Evolutionary conservation across 35 echinoderm and acorn worm species (phyloP).

Genomic region (Nesometra sesokonis): DNA sequence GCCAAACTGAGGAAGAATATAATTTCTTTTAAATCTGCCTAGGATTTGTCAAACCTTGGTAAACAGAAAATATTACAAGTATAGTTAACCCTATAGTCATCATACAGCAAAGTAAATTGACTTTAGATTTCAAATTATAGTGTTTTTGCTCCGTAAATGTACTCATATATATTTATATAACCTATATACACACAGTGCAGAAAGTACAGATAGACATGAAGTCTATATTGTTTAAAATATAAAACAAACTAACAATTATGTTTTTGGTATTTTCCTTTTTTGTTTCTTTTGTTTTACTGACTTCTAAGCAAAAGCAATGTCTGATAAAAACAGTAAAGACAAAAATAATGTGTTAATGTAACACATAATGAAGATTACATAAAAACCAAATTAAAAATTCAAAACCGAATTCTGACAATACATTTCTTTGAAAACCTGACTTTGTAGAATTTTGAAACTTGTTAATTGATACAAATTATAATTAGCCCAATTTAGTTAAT

Average conservation of each 20-base stretch:
- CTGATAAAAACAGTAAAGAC: not conserved
- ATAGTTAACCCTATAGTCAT: too few species aligned
- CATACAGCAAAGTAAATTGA: not conserved
- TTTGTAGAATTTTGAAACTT: too few species aligned
- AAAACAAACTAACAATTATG: not conserved
- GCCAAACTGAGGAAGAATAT: too few species aligned
- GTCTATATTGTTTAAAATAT: not conserved
- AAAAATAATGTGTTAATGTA: not conserved
- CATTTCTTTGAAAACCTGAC: too few species aligned
- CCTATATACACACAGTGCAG: not conserved
- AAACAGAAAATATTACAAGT: too few species aligned
- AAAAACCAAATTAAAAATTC: not conserved
- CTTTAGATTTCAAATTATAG: not conserved
- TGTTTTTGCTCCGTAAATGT: not conserved
- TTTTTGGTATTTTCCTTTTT: not conserved
- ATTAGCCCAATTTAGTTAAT: too few species aligned
- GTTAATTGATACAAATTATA: too few species aligned
- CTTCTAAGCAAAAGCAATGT: not conserved
- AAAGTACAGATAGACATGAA: not conserved
- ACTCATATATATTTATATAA: not conserved
- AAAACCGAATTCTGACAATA: not conserved
- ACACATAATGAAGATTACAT: not conserved
- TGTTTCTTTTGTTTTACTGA: not conserved
- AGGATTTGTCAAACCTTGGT: too few species aligned
- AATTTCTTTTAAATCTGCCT: too few species aligned